phyloP scores from a whole-genome alignment of 2,888 invertebrate genomes.

The Baronia brevicornis region DNA sequence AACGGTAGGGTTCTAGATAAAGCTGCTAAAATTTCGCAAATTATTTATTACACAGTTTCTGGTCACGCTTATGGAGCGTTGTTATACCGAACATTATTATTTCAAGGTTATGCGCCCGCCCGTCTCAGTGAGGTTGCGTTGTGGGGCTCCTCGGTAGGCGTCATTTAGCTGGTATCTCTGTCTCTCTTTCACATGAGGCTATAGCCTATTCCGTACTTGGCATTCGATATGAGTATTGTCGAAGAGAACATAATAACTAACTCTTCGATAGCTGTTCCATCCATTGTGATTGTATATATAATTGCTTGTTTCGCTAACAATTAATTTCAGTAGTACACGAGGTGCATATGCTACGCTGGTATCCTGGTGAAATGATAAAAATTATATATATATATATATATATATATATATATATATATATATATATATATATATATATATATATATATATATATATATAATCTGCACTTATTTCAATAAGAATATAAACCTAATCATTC shows the following conservation, averaged over 20 bases:
- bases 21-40: conserved; percentile 47
- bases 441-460: no score
- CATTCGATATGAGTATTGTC: conserved; percentile 59
- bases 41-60: conserved; percentile 68
- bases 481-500: no score
- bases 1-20: conserved; percentile 11
- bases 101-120: conserved; percentile 72
- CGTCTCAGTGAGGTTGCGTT: conserved; percentile 72
- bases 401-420: no score
- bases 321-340: no score
- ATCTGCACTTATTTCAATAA: no score
- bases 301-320: conserved; percentile 40
- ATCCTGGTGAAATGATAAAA: no score
- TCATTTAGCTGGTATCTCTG: conserved; percentile 63
- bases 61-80: conserved; percentile 74
- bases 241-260: conserved; percentile 39
- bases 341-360: no score
- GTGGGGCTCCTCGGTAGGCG: conserved; percentile 74
- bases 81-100: conserved; percentile 76
- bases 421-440: no score
- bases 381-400: no score
- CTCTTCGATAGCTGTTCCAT: conserved; percentile 48
- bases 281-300: conserved; percentile 42
- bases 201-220: conserved; percentile 60
- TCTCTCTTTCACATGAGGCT: conserved; percentile 67